Base-by-base conservation (phyloP, 2,888 invertebrate species). In the Lamproptera curius region DNA sequence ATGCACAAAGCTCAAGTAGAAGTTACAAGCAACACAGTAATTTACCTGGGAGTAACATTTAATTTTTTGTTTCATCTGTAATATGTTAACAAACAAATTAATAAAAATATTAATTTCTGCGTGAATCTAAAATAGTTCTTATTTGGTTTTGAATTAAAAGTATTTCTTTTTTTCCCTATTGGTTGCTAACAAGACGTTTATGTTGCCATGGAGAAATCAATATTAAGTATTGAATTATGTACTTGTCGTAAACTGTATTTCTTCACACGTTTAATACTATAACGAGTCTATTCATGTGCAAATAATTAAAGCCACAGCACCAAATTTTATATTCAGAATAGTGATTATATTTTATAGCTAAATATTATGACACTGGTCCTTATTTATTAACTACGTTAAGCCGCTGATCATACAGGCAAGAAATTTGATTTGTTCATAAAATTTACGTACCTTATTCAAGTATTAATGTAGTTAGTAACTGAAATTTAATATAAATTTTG, bases 21-120 rank as follows among this genome's bases (percentile, higher is more conserved):
- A 28, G 8, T 42, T 16, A 20, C 16, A 37, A 13, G 17, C 16
- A 5, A 31, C 17, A 37, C 8, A 44, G 46, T 73, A n/a, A n/a
- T n/a, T n/a, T 79, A 84, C 82, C 82, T 80, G 73, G 15, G 75
- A 73, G 63, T 76, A 76, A 38, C 66, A 62, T 62, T 82, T 69
- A 52, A 72, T 59, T 65, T 59, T 79, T 66, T 76, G 72, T 72
- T 84, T 83, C 82, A 84, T 82, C 41, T 45, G 49, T 40, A 53
- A 42, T 53, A 49, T 54, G 46, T 42, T 49, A 46, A 23, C 28
- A 11, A 42, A 26, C 36, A 42, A 16, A 9, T 42, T 9, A 36
- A 33, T 20, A 17, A 33, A 23, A 39, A 42, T 23, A 26, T 34
- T n/a, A 20, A 17, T 6, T 13, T 11, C 38, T 37, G 16, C n/a